Evolutionary conservation across 2,888 invertebrate genomes (phyloP), one percentile per base, ranked within the genome.

Genomic region (Drosophila niveifrons): DNA sequence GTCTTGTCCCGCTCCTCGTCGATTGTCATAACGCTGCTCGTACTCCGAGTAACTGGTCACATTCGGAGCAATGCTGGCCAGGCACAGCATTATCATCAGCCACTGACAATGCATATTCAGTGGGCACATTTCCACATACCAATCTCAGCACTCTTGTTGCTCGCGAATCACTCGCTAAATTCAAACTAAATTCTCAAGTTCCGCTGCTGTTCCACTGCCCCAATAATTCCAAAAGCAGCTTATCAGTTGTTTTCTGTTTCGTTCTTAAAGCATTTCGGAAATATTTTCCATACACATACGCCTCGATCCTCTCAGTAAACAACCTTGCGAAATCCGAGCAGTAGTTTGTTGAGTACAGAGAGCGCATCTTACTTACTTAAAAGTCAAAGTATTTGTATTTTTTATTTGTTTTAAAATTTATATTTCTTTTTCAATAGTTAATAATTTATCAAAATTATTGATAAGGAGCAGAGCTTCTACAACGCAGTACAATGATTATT

Each of bases 121-220:
- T 13, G 65, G 17, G 43, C 51, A 48, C 80, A 80, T 82, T 61
- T 31, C 9, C 18, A 3, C 3, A n/a, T 23, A 23, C 23, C 23
- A 23, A 23, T 23, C 11, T n/a, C 17, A 8, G 29, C 15, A 6
- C 23, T 4, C 4, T 18, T 43, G 48, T 61, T 17, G 61, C 47
- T 78, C 11, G 66, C 87, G 56, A 85, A 61, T 29, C 59, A 72
- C 68, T 72, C 59, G 72, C 72, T 82, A 58, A 80, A 80, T 65
- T 66, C 61, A 8, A 63, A 85, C 85, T 85, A 69, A 79, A 69
- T 28, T 64, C 66, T 66, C 64, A 48, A 64, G 59, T 50, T 66
- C 64, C 13, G 65, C 46, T 53, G 47, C 47, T 65, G 75, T 9
- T 70, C 78, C 18, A 69, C 66, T 69, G 62, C 39, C 81, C 69